phyloP scores from a whole-genome alignment of 2,888 invertebrate genomes.

The Amorpha juglandis region DNA sequence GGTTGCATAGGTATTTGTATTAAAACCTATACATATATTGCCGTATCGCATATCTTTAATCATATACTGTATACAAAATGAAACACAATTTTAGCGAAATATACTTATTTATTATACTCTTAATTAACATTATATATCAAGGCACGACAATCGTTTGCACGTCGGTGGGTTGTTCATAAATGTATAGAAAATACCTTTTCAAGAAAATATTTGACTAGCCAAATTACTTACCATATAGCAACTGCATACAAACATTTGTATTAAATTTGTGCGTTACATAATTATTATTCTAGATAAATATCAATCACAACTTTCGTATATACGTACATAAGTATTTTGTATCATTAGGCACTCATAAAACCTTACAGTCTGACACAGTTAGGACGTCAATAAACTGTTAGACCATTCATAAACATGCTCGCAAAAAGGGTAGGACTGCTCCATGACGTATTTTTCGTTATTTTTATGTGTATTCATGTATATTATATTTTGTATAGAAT shows the following conservation, averaged over 20 bases:
- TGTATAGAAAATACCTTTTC: slow-evolving; percentile 28
- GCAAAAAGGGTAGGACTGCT: no score
- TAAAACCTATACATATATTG: no score
- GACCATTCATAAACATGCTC: no score
- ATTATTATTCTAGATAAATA: slow-evolving; percentile 42
- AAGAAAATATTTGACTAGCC: slow-evolving; percentile 58
- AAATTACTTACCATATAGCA: slow-evolving; percentile 32
- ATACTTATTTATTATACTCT: slow-evolving; percentile 48
- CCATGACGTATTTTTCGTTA: no score
- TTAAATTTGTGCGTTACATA: slow-evolving; percentile 36
- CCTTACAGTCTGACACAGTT: slow-evolving; percentile 33
- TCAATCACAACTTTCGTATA: slow-evolving; percentile 47
- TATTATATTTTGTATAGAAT: no score
- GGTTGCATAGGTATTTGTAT: no score
- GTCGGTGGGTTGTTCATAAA: slow-evolving; percentile 33
- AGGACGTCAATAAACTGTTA: neutral
- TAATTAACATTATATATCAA: slow-evolving; percentile 44
- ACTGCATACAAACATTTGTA: neutral
- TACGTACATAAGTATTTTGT: slow-evolving; percentile 30
- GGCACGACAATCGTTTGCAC: slow-evolving; percentile 51
- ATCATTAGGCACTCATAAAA: slow-evolving; percentile 52
- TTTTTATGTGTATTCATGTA: no score
- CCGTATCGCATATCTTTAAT: neutral
- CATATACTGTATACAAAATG: neutral
- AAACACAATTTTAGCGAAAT: slow-evolving; percentile 50